phyloP scores from a whole-genome alignment of 1,140 invertebrate species.

The Euwallacea similis region DNA sequence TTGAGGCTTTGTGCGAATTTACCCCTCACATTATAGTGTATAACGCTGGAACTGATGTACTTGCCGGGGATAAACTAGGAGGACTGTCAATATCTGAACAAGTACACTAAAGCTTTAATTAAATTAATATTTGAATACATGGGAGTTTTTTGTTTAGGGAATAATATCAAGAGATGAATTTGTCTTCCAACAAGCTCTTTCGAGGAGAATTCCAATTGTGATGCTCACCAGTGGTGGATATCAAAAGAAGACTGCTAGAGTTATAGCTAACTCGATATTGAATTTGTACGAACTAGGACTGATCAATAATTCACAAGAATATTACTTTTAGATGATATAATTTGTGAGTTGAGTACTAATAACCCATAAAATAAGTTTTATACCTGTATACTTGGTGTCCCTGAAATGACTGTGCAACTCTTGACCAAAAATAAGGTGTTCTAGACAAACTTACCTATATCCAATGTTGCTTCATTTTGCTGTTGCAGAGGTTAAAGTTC shows the following conservation, averaged over 20 bases:
- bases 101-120: constrained; percentile 49
- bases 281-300: constrained; percentile 62
- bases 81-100: constrained; percentile 65
- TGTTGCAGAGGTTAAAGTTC: too few species aligned
- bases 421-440: too few species aligned
- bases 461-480: too few species aligned
- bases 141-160: constrained; percentile 60
- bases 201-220: constrained; percentile 72
- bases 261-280: constrained; percentile 81
- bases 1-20: constrained; percentile 72
- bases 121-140: background rate
- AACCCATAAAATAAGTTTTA: too few species aligned
- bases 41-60: constrained; percentile 86
- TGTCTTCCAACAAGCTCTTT: constrained; percentile 72
- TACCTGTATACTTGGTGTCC: too few species aligned
- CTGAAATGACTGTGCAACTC: too few species aligned
- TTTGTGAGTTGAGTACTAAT: too few species aligned
- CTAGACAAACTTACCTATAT: too few species aligned
- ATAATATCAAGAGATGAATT: constrained; percentile 81
- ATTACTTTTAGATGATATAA: constrained; percentile 30
- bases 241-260: constrained; percentile 69
- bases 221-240: constrained; percentile 91
- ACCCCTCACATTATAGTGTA: constrained; percentile 79
- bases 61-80: constrained; percentile 78
- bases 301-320: constrained; percentile 37